Evolutionary conservation across 2,113 vertebrate species (phyloP), one percentile per base, ranked within the genome.

Genomic region (Murina feae): DNA sequence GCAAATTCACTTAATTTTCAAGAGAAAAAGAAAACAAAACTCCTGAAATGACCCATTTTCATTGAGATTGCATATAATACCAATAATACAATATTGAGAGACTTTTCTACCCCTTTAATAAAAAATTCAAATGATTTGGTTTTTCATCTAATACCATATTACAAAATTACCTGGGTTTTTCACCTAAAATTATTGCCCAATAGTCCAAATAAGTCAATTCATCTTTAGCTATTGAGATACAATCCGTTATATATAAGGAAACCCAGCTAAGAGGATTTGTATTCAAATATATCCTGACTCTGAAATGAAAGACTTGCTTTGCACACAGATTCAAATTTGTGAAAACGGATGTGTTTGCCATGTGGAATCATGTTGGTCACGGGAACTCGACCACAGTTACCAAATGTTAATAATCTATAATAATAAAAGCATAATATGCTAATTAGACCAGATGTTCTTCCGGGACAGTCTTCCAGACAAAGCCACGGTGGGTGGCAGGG

Each of bases 111-210:
- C 58, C 89, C 6, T 21, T 69, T 78, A 63, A 51, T 86, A 12
- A 97, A 95, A 91, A 93, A 44, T 86, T 89, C 75, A 94, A 88
- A 79, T 86, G 37, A 21, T 32, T 91, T 93, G 69, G 23, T 9
- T 89, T 78, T 86, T 63, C 42, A 55, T 83, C 44, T 60, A 78
- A 68, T 93, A 53, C 75, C 35, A 37, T 69, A 53, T 93, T 84
- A 74, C 25, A 39, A 51, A 85, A 85, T 79, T 86, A 42, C 49
- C 8, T 87, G n/a, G 20, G 10, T 75, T 86, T 78, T 60, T 81
- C 75, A 69, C 23, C 81, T 74, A 58, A 60, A 90, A 81, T 68
- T 60, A 60, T 86, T 68, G 30, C 12, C 42, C 30, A 68, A 0
- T 81, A 81, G n/a, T 68, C 69, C 51, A n/a, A 16, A 44, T 83